Conservation (phyloP, 1,140 invertebrate species). For the Dendrolimus kikuchii region DNA sequence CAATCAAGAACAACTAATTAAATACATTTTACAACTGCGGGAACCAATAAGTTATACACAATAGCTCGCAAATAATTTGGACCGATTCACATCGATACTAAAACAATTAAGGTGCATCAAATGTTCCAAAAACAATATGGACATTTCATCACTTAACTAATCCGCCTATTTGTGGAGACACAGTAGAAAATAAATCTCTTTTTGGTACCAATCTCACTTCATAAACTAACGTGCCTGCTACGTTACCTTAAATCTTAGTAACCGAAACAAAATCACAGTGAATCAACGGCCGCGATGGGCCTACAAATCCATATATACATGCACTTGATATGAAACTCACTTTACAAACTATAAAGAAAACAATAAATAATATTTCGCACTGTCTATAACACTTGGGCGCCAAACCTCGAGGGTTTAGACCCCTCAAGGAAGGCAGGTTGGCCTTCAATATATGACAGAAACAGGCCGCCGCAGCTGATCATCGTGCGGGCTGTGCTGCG, state of each 20-base stretch:
- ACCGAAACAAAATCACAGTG: slow-evolving; percentile 59
- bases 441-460: slow-evolving; percentile 68
- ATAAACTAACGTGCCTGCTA: slow-evolving; percentile 47
- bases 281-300: slow-evolving; percentile 25
- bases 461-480: slow-evolving; percentile 63
- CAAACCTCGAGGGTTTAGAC: slow-evolving; percentile 30
- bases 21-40: slow-evolving; percentile 38
- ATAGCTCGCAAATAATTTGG: slow-evolving; percentile 14
- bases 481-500: slow-evolving; percentile 63
- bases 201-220: slow-evolving; percentile 70
- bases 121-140: slow-evolving; percentile 16
- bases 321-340: slow-evolving; percentile 16
- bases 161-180: slow-evolving; percentile 44
- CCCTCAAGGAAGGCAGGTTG: slow-evolving; percentile 59
- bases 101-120: slow-evolving; percentile 33
- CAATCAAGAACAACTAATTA: slow-evolving; percentile 47
- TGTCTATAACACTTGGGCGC: slow-evolving; percentile 33
- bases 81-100: too few species aligned
- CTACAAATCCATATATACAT: slow-evolving; percentile 19
- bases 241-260: slow-evolving; percentile 46
- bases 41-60: slow-evolving; percentile 57
- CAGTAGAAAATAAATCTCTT: slow-evolving; percentile 60
- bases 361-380: slow-evolving; percentile 50
- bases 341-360: slow-evolving; percentile 27
- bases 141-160: slow-evolving; percentile 25